Evolutionary conservation across 2,113 vertebrate species (phyloP), one percentile per base, ranked within the genome.

Genomic region (Clarias magur): DNA sequence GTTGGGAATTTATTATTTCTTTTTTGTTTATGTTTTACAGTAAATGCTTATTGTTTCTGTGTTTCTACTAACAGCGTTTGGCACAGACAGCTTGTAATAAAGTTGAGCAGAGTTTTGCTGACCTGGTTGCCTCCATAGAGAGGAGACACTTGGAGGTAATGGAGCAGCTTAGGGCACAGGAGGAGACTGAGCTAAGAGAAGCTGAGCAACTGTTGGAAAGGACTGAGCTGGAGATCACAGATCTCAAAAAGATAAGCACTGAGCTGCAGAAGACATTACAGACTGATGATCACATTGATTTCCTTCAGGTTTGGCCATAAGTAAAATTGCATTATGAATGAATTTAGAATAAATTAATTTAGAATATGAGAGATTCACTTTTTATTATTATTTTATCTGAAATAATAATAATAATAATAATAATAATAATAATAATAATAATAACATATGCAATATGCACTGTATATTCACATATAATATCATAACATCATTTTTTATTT

Each of bases 221-320:
- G 19, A 65, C 72, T 11, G 79, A 82, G 67, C 4, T 68, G 85
- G 67, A 87, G 85, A 57, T 87, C 6, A 79, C 3, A 27, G 56
- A 87, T 53, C 79, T 87, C 34, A 87, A 34, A 57, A 82, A 23
- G 15, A 73, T 21, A 42, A 48, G 17, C 10, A 54, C 63, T 16
- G 56, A 73, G 56, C 48, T 48, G 48, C 48, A 48, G 48, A 48
- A 12, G 59, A 78, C 23, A 56, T 38, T 60, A 62, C 63, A 38
- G 30, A 62, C 38, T 73, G 30, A 42, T 27, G 82, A 82, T 60
- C 23, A 42, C 30, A 70, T 81, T 27, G 78, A 87, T 30, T 87
- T 87, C 56, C n/a, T 82, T 57, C 85, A 87, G 79, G 85, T 87
- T 70, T 56, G 62, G n/a, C 82, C 17, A 65, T 53, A 67, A 65